phyloP scores from a whole-genome alignment of 2,113 vertebrate species.

The Vimba vimba region DNA sequence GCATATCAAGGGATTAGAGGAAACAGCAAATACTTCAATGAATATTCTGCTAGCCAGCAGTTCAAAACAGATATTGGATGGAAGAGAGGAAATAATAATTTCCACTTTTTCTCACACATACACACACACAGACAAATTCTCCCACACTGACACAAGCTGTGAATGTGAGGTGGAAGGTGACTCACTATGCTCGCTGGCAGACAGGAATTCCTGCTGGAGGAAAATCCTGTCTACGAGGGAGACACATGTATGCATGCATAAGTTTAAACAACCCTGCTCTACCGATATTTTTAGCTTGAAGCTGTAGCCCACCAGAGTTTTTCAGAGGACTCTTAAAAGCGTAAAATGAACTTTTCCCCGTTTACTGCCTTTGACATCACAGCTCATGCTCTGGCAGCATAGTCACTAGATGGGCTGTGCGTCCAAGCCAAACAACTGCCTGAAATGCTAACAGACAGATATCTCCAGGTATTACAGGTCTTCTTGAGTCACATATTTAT shows the following conservation, averaged over 20 bases:
- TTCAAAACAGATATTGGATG: conserved; percentile 21
- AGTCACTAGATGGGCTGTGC: background rate
- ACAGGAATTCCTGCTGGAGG: conserved; percentile 45
- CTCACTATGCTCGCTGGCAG: conserved; percentile 33
- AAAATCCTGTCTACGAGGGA: conserved; percentile 29
- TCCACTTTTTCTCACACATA: conserved; percentile 29
- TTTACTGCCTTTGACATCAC: background rate
- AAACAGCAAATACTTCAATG: background rate
- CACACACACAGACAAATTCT: conserved; percentile 28
- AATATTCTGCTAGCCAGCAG: conserved; percentile 21
- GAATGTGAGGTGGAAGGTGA: conserved; percentile 35
- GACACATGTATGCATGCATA: conserved; percentile 21
- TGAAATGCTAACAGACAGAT: background rate
- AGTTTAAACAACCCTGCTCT: background rate
- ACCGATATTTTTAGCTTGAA: background rate
- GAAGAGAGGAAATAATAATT: conserved; percentile 16
- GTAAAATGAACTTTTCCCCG: background rate
- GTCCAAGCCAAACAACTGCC: background rate
- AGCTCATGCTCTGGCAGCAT: background rate
- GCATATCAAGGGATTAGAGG: background rate
- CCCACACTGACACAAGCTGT: conserved; percentile 37
- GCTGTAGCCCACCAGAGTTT: background rate
- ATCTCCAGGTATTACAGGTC: background rate
- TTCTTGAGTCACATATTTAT: background rate
- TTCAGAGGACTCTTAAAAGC: background rate